Evolutionary conservation across 2,113 vertebrate species (phyloP).

Genomic region (Capreolus pygargus): DNA sequence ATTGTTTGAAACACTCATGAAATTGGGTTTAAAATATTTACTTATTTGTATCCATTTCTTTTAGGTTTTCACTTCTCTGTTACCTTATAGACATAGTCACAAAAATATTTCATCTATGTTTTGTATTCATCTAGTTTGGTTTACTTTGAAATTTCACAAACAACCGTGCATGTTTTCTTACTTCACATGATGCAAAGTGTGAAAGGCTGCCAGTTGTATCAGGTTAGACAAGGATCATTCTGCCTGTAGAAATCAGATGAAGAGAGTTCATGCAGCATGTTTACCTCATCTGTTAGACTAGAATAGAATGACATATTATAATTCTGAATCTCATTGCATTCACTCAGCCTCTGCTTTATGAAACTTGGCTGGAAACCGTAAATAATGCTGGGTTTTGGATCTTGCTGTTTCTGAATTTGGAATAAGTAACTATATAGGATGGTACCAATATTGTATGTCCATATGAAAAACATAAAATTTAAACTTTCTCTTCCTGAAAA

Average conservation of each 20-base stretch:
- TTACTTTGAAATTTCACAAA: neutral
- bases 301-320: neutral
- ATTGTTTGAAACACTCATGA: neutral
- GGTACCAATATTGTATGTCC: neutral
- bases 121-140: neutral
- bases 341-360: neutral
- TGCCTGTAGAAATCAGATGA: neutral
- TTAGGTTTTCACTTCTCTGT: neutral
- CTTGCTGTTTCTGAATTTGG: slow-evolving; percentile 9
- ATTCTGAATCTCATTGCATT: neutral
- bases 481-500: slow-evolving; percentile 41
- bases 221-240: neutral
- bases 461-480: slow-evolving; percentile 34
- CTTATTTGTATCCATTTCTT: neutral
- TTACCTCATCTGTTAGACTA: neutral
- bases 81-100: neutral
- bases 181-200: neutral
- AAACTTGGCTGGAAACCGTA: slow-evolving; percentile 26
- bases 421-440: neutral
- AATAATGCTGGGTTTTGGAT: neutral
- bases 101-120: neutral
- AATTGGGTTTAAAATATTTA: neutral
- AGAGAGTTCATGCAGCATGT: neutral
- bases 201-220: neutral
- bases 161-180: neutral